Percentiles rank a stretch among this genome's conserved stretches.
Evolutionary conservation across 2,797 vertebrate species (phyloP).

Genomic region (Botia kubotai): DNA sequence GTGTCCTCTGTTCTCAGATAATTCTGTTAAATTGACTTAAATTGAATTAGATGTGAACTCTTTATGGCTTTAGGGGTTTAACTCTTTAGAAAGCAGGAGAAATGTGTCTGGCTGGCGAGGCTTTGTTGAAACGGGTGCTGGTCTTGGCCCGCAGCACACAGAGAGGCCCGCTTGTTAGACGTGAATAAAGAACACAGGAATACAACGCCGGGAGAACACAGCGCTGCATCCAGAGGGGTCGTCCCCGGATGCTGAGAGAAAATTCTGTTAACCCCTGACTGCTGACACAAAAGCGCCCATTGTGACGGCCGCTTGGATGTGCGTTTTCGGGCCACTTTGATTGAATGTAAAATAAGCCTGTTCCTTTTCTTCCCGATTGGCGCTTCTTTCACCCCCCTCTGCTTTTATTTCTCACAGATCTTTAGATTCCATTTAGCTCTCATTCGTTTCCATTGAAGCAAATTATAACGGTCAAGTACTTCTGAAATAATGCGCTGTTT

Average conservation of each 20-base stretch:
- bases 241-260: constrained; percentile 67
- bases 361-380: constrained; percentile 64
- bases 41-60: constrained; percentile 3
- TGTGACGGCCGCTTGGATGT: constrained; percentile 69
- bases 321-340: constrained; percentile 68
- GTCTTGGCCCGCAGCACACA: constrained; percentile 49
- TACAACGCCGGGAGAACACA: constrained; percentile 58
- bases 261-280: constrained; percentile 74
- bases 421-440: constrained; percentile 68
- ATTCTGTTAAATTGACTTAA: not conserved
- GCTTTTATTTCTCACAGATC: constrained; percentile 70
- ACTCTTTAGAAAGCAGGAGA: constrained; percentile 34
- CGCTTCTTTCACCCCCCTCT: constrained; percentile 69
- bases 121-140: constrained; percentile 55
- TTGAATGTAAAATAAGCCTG: constrained; percentile 76
- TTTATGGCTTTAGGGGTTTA: constrained; percentile 12
- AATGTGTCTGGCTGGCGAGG: constrained; percentile 46
- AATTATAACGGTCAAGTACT: constrained; percentile 71
- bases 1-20: not conserved
- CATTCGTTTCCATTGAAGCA: constrained; percentile 69
- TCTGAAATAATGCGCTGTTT: constrained; percentile 72
- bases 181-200: constrained; percentile 58
- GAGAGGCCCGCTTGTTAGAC: constrained; percentile 55
- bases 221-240: constrained; percentile 57
- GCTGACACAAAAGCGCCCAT: constrained; percentile 74